These are phyloP conservation scores for Nysson spinosus DNA, from an alignment of 2,888 invertebrate species.

Conservation along the genomic window DNA sequence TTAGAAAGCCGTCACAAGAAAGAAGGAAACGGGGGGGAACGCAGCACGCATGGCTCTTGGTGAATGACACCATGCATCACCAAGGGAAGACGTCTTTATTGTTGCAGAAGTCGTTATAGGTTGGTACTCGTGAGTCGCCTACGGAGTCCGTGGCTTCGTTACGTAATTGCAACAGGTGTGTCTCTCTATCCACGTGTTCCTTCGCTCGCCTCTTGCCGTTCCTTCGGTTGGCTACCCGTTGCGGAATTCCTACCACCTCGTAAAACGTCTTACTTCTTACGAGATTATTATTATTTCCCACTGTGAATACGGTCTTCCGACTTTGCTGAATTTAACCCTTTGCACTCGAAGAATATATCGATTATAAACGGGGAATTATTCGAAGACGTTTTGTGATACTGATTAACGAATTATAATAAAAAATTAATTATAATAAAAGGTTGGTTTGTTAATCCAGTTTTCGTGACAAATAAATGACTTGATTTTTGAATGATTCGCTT, in stretches of 20 bases:
- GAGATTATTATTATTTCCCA: no score
- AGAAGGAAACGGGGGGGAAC: slow-evolving; percentile 29
- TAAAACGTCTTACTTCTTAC: slow-evolving; percentile 22
- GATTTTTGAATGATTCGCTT: no score
- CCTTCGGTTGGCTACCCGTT: no score
- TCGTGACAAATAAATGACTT: no score
- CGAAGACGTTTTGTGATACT: not conserved
- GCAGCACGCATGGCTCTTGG: slow-evolving; percentile 20
- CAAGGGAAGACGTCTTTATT: slow-evolving; percentile 54
- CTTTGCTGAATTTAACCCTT: slow-evolving; percentile 15
- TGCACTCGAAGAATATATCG: no score
- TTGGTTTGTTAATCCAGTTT: no score
- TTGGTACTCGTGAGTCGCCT: slow-evolving; percentile 40
- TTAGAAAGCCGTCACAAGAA: no score
- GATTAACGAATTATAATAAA: no score
- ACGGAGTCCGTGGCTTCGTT: slow-evolving; percentile 45
- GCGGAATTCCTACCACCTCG: slow-evolving; percentile 31
- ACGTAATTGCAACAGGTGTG: slow-evolving; percentile 63
- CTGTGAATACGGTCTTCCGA: slow-evolving; percentile 5
- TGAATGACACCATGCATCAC: slow-evolving; percentile 52
- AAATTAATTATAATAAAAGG: no score
- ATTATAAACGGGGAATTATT: slow-evolving; percentile 6
- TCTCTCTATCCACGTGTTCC: slow-evolving; percentile 43
- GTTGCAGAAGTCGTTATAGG: slow-evolving; percentile 39
- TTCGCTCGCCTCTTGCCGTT: not conserved